These are phyloP conservation scores for Columba livia DNA, from an alignment of 2,113 vertebrate species.

Conservation along the genomic window DNA sequence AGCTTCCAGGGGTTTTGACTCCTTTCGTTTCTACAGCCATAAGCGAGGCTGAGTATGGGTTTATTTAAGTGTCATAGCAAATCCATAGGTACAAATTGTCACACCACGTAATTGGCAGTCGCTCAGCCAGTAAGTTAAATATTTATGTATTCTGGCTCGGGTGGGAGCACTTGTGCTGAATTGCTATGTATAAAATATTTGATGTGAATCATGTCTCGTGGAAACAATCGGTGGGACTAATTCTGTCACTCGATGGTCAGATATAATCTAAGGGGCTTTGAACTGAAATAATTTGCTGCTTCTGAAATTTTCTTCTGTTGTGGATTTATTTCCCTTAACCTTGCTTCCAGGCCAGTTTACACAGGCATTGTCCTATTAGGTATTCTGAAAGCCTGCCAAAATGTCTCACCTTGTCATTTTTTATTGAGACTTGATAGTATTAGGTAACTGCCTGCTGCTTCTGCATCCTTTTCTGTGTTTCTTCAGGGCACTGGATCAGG, in stretches of 20 bases:
- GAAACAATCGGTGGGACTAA: not conserved
- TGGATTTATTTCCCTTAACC: not conserved
- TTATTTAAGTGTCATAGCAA: not conserved
- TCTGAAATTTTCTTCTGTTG: not conserved
- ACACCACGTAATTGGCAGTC: not conserved
- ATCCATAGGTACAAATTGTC: not conserved
- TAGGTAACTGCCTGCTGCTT: slow-evolving; percentile 29
- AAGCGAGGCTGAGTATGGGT: not conserved
- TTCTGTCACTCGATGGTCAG: not conserved
- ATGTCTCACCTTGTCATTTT: slow-evolving; percentile 24
- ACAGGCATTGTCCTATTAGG: not conserved
- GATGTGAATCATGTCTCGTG: not conserved
- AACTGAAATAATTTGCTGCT: not conserved
- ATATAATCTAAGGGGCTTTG: not conserved
- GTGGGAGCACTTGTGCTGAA: not conserved
- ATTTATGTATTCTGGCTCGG: not conserved
- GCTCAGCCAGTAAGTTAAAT: not conserved
- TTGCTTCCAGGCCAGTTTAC: not conserved
- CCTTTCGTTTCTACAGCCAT: not conserved
- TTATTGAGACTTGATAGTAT: slow-evolving; percentile 18
- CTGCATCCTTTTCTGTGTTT: not conserved
- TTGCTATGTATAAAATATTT: not conserved
- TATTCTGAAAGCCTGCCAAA: slow-evolving; percentile 28
- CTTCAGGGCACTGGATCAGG: not conserved
- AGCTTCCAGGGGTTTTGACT: fast-evolving